Percentiles rank a stretch among this genome's conserved stretches.
Conservation (phyloP, 2,113 vertebrate species). For the Fulmarus glacialis region DNA sequence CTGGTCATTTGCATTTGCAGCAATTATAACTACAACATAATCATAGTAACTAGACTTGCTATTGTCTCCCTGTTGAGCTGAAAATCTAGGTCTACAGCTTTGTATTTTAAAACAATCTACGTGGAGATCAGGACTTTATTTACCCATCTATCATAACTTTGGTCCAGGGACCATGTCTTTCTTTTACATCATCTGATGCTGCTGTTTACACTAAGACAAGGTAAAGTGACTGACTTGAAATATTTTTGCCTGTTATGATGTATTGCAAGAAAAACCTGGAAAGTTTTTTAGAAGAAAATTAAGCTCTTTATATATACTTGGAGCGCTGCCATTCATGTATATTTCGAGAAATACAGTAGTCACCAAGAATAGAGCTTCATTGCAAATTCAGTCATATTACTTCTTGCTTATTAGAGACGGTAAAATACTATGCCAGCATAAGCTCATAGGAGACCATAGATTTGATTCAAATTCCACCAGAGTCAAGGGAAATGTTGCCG, state of each 20-base stretch:
- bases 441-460: not conserved
- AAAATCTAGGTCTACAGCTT: not conserved
- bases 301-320: not conserved
- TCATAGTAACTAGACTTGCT: not conserved
- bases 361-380: not conserved
- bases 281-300: not conserved
- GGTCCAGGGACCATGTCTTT: accelerated
- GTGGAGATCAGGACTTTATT: not conserved
- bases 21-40: not conserved
- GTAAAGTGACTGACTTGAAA: not conserved
- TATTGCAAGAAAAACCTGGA: not conserved
- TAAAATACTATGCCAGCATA: not conserved
- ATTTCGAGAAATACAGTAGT: not conserved
- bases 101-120: not conserved
- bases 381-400: not conserved
- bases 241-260: not conserved
- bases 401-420: not conserved
- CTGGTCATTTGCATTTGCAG: not conserved
- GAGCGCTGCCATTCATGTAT: not conserved
- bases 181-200: not conserved
- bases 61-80: not conserved
- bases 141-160: not conserved
- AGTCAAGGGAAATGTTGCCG: not conserved
- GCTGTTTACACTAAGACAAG: not conserved
- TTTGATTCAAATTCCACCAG: not conserved